Percentiles rank a stretch among this genome's conserved stretches.
These are phyloP conservation scores for Drosophila teissieri DNA, from an alignment of 1,140 invertebrate species.

Conservation along the genomic window DNA sequence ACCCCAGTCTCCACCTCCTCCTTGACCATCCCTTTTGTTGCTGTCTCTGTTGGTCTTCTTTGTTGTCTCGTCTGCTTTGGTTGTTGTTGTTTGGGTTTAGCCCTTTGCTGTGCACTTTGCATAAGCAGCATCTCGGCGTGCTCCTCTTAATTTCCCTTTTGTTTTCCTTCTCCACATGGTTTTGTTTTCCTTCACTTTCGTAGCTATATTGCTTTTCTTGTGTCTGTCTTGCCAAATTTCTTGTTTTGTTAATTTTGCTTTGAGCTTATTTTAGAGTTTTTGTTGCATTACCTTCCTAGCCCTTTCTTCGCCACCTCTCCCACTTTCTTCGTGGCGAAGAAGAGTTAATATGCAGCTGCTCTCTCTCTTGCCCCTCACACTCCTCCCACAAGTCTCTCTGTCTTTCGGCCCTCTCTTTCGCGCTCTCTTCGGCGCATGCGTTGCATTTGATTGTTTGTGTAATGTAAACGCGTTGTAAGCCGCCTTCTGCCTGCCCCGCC, in stretches of 20 bases:
- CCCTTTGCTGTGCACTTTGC: conserved; percentile 62
- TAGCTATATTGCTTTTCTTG: neutral
- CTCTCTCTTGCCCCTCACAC: conserved; percentile 14
- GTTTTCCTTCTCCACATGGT: conserved; percentile 1
- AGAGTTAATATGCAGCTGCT: conserved; percentile 48
- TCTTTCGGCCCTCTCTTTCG: conserved; percentile 5
- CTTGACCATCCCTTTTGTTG: neutral
- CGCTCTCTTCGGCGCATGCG: conserved; percentile 54
- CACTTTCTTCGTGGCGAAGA: conserved; percentile 18
- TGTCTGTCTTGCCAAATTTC: conserved; percentile 54
- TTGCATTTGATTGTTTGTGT: conserved; percentile 78
- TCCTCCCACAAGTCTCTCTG: conserved; percentile 1
- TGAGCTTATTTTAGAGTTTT: conserved; percentile 32
- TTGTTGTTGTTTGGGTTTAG: conserved; percentile 42
- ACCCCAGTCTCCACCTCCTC: neutral
- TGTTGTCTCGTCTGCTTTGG: conserved; percentile 68
- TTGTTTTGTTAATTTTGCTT: conserved; percentile 62
- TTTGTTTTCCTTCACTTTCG: conserved; percentile 12
- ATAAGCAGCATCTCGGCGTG: conserved; percentile 50
- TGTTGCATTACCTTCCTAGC: conserved; percentile 45
- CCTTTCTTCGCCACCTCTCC: neutral
- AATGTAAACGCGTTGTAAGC: conserved; percentile 69
- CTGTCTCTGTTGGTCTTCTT: conserved; percentile 66
- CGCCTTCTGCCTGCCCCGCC: conserved; percentile 6
- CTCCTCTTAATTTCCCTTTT: neutral